Evolutionary conservation across 2,113 vertebrate genomes (phyloP), one percentile per base, ranked within the genome.

Genomic region (Myiagra hebetior): DNA sequence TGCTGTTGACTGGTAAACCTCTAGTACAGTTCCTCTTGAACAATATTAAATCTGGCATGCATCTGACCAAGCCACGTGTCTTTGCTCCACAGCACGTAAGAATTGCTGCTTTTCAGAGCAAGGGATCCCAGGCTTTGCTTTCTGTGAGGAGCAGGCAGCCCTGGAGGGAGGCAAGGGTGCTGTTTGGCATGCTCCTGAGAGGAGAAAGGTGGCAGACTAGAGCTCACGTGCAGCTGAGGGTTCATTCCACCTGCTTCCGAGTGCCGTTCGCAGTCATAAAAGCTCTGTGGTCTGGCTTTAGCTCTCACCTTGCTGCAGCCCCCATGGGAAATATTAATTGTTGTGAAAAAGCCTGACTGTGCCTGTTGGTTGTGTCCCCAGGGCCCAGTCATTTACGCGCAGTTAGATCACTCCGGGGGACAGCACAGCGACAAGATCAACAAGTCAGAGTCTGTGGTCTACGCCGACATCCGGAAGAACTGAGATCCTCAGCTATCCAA

Each of bases 311-410:
- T 60, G 77, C 67, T 68, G 85, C 65, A 74, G 77, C 82, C 67
- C 50, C 50, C 56, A 1, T 0, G 5, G 73, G 5, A 47, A n/a
- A n/a, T n/a, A n/a, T n/a, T n/a, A n/a, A n/a, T n/a, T 35, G 7
- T 27, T 42, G 8, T 35, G 68, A 22, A 17, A 30, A 65, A 47
- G 27, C 9, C 52, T 85, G 55, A 87, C 4, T 5, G 31, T 74
- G 31, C 6, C 30, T 69, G 41, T 73, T 30, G 3, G 5, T 89
- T 84, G 21, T 78, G 15, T 91, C 65, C 39, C 53, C 97, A 99
- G 99, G 99, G 99, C 96, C 99, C 99, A 97, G 99, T 99, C 98
- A 99, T 99, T 97, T 99, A 99, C 42, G 99, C 99, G 76, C 99
- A 99, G 97, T 95, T 99, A 97, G 99, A 99, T 98, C 99, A 99